Base-by-base conservation (phyloP, 2,888 invertebrate genomes). In the Helicoverpa assulta region DNA sequence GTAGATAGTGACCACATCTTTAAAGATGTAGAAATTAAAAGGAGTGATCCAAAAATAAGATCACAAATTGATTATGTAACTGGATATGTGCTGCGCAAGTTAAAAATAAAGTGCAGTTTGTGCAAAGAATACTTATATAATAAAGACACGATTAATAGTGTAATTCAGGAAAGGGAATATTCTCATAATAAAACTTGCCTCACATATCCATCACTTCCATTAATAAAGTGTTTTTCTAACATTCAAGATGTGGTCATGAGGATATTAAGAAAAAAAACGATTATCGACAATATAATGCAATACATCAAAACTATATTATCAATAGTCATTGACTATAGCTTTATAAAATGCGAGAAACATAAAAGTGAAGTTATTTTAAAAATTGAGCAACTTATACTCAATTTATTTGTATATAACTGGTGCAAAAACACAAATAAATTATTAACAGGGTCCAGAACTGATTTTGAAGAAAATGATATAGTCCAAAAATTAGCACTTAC, bases 371-470 rank as follows among this genome's bases (percentile, higher is more conserved):
- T 33, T 19, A 60, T 52, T 60, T 60, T 21, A 37, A 61, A 61
- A 52, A 52, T 60, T 37, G 19, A 37, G 51, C 26, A 50, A 29
- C 26, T 29, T 18, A 0, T 21, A 6, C 16, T 47, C 5, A 58
- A 47, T 58, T 58, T 58, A 58, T 51, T 60, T 14, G 51, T 60
- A 0, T 60, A 19, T 5, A 51, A 16, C 29, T 60, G 51, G 29
- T 51, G 59, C 19, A 51, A 59, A 50, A 59, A 59, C 8, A 58
- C 47, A 18, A 47, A 59, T 19, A 59, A 60, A 33, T 60, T 60
- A 52, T 21, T 60, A 51, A 2, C 60, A 51, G 51, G 33, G 51
- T 19, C 51, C 51, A 33, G 51, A 60, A 60, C 51, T 37, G 51
- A 60, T 18, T 33, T 19, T 37, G 51, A 60, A 33, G 51, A 60